A percentile compares a stretch with the other conserved stretches of the same genome.
Evolutionary conservation across 2,113 vertebrate species (phyloP).

Genomic region (Thalassarche chlororhynchos): DNA sequence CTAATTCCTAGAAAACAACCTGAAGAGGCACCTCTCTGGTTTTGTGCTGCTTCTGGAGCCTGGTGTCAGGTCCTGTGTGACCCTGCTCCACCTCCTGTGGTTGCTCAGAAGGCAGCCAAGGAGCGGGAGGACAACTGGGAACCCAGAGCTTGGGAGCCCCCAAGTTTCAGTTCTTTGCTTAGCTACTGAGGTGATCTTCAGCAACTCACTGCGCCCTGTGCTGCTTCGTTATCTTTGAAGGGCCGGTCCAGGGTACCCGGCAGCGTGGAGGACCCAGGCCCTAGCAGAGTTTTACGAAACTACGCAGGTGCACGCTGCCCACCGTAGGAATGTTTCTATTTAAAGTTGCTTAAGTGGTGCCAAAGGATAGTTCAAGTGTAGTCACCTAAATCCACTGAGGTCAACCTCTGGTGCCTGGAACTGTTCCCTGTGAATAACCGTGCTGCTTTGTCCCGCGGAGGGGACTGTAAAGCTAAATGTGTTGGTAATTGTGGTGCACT

Average conservation of each 20-base stretch:
- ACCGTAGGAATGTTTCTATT: background rate
- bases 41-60: background rate
- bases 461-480: no score
- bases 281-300: fast-evolving
- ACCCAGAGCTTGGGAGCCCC: background rate
- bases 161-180: background rate
- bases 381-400: background rate
- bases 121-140: background rate
- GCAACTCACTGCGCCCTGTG: background rate
- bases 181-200: background rate
- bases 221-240: background rate
- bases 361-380: background rate
- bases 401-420: background rate
- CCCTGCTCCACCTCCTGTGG: background rate
- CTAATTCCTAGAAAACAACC: background rate
- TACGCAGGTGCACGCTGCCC: background rate
- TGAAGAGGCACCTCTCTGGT: background rate
- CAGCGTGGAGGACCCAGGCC: fast-evolving
- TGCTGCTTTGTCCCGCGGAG: background rate
- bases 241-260: fast-evolving
- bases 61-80: no score
- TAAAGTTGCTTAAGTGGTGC: background rate
- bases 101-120: background rate
- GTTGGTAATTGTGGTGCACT: background rate
- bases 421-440: background rate